Evolutionary conservation across 1,140 invertebrate genomes (phyloP).

Genomic region (Microplitis demolitor): DNA sequence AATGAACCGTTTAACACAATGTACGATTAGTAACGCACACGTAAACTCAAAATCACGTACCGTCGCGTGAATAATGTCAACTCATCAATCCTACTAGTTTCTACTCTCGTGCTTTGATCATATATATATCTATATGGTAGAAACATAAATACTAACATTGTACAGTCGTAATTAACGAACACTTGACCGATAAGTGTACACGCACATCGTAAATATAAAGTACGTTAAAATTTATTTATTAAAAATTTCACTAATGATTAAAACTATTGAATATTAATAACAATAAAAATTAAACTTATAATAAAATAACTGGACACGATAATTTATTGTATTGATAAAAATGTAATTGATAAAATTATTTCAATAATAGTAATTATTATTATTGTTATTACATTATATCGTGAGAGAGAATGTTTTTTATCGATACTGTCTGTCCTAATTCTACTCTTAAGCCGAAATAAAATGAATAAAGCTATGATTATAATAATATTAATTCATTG

Average conservation of each 20-base stretch:
- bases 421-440: not conserved
- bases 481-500: slow-evolving; percentile 1
- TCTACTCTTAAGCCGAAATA: not conserved
- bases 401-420: slow-evolving; percentile 17
- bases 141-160: slow-evolving; percentile 14
- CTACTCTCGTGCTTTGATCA: not conserved
- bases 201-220: slow-evolving; percentile 19
- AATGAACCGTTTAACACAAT: slow-evolving; percentile 24
- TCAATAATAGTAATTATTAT: not conserved
- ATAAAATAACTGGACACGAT: not conserved
- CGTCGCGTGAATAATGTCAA: slow-evolving; percentile 24
- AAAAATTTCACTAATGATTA: slow-evolving; percentile 41
- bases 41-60: slow-evolving; percentile 12
- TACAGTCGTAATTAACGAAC: slow-evolving; percentile 26
- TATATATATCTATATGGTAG: not conserved
- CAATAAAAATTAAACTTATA: slow-evolving; percentile 15
- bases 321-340: not conserved
- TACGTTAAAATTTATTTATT: slow-evolving; percentile 37
- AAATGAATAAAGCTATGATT: not conserved
- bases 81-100: slow-evolving; percentile 10
- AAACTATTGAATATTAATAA: slow-evolving; percentile 23
- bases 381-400: not conserved
- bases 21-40: slow-evolving; percentile 18
- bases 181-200: slow-evolving; percentile 22
- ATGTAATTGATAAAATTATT: not conserved